A percentile compares a stretch with the other conserved stretches of the same genome.
Conservation (phyloP, 2,888 invertebrate species). For the Orthosia incerta region DNA sequence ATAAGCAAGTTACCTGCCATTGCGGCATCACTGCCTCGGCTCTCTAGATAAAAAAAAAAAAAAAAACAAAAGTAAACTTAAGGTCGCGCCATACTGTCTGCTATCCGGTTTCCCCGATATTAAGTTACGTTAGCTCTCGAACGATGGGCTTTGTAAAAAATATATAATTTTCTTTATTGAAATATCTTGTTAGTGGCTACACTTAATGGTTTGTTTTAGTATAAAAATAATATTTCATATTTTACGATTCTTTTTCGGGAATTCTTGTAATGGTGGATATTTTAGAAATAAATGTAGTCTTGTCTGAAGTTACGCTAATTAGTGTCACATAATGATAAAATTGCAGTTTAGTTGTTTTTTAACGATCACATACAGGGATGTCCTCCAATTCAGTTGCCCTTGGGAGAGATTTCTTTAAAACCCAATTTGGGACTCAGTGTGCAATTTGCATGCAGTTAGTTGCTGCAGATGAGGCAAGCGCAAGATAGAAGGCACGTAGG, state of each 20-base stretch:
- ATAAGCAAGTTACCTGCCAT: conserved; percentile 40
- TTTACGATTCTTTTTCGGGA: conserved; percentile 48
- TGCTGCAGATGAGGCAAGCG: not conserved
- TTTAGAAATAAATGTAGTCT: conserved; percentile 15
- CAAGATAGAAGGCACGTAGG: not conserved
- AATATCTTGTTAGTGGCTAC: conserved; percentile 75
- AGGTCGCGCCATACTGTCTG: conserved; percentile 91
- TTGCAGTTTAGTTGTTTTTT: conserved; percentile 13
- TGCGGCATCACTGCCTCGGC: conserved; percentile 82
- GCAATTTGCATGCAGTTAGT: not conserved
- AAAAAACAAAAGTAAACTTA: conserved; percentile 85
- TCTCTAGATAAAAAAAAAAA: conserved; percentile 81
- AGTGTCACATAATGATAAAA: not conserved
- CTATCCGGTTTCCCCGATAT: conserved; percentile 89
- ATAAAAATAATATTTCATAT: conserved; percentile 63
- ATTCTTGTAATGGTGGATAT: conserved; percentile 24
- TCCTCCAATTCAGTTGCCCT: no score
- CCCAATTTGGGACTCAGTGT: not conserved
- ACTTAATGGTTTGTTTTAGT: conserved; percentile 63
- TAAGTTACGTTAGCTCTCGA: conserved; percentile 82
- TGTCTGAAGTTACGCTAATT: conserved; percentile 12
- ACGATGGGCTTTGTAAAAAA: conserved; percentile 81
- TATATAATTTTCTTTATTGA: conserved; percentile 85
- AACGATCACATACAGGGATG: conserved; percentile 2
- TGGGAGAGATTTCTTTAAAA: not conserved